These are phyloP conservation scores for Pterostichus madidus DNA, from an alignment of 2,888 invertebrate genomes.

Conservation along the genomic window DNA sequence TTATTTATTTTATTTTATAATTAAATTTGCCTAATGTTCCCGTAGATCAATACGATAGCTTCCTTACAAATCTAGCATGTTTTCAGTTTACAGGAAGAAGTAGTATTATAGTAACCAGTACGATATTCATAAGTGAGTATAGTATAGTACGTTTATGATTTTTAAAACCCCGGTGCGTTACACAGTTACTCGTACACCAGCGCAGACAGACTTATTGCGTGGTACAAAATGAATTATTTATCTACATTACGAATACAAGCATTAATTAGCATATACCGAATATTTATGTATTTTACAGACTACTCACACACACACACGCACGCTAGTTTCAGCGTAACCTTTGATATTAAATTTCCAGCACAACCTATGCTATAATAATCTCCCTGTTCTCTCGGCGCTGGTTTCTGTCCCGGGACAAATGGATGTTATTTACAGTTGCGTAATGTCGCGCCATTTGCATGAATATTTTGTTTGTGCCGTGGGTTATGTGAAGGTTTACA, in stretches of 20 bases:
- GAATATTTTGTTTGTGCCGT: slow-evolving; percentile 30
- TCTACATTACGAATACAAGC: slow-evolving; percentile 45
- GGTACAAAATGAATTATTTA: slow-evolving; percentile 49
- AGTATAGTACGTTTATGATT: slow-evolving; percentile 5
- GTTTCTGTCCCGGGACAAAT: slow-evolving; percentile 4
- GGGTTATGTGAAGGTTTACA: slow-evolving; percentile 24
- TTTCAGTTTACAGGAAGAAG: not conserved
- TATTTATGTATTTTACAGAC: slow-evolving; percentile 34
- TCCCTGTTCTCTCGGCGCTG: not conserved
- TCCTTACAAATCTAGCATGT: not conserved
- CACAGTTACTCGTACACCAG: slow-evolving; percentile 26
- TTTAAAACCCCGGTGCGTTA: slow-evolving; percentile 19
- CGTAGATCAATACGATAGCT: too few species aligned
- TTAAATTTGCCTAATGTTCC: not conserved
- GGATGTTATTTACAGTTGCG: slow-evolving; percentile 36
- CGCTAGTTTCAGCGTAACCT: not conserved
- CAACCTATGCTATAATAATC: slow-evolving; percentile 6
- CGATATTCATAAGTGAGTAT: not conserved
- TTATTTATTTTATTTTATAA: too few species aligned
- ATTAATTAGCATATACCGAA: slow-evolving; percentile 50
- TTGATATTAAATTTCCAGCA: slow-evolving; percentile 31
- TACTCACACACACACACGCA: not conserved
- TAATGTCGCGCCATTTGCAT: slow-evolving; percentile 15
- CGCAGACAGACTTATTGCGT: slow-evolving; percentile 39
- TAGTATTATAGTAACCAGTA: slow-evolving; percentile 7